Evolutionary conservation across 1,140 invertebrate species (phyloP), one percentile per base, ranked within the genome.

Genomic region (Aleiodes sp.): DNA sequence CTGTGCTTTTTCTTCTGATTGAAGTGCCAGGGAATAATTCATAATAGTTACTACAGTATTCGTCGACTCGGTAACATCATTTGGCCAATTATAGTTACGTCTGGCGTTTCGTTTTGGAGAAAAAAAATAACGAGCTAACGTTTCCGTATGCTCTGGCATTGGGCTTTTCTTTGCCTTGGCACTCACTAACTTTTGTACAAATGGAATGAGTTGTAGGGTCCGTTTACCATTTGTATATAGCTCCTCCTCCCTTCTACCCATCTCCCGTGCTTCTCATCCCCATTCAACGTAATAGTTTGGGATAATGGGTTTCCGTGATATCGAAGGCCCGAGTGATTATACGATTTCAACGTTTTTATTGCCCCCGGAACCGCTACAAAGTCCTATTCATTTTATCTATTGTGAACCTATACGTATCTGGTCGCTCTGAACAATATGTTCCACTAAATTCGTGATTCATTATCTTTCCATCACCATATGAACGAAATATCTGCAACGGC

Each of bases 231-330:
- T 46, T 14, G 14, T 46, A 46, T 46, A 2, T 8, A 46, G 1
- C 46, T 52, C 21, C 8, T 4, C 19, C 21, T n/a, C n/a, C n/a
- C n/a, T n/a, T n/a, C n/a, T n/a, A n/a, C n/a, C n/a, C n/a, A n/a
- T n/a, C n/a, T n/a, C n/a, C n/a, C n/a, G n/a, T n/a, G n/a, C n/a
- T n/a, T n/a, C n/a, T n/a, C n/a, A n/a, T n/a, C n/a, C n/a, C n/a
- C n/a, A n/a, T n/a, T n/a, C n/a, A n/a, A n/a, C n/a, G 46, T 52
- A 24, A 52, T 12, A 6, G 39, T 16, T 43, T 52, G 3, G 16
- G 9, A 52, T 52, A 52, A 52, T 52, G 46, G 26, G 12, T 52
- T 52, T 52, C 39, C 21, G 46, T 52, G 46, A 52, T 24, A 52
- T 52, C 46, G 46, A 26, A 52, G 46, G 46, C 9, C 14, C 16